Conservation (phyloP, 2,888 invertebrate species). For the Nephrotoma flavescens region DNA sequence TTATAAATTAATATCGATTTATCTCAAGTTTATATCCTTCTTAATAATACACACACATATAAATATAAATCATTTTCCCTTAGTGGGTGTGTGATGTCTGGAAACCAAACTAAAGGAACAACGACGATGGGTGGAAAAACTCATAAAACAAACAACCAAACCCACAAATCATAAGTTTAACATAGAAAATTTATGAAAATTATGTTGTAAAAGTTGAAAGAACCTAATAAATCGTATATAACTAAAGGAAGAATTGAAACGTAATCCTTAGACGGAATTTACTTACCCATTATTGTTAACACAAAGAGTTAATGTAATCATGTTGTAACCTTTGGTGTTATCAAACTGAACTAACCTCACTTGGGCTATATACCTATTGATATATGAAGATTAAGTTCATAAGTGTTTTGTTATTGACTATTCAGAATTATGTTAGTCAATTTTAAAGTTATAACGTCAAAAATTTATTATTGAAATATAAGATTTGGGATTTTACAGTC, state of each 20-base stretch:
- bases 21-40: neutral
- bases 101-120: neutral
- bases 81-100: neutral
- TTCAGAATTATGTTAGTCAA: neutral
- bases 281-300: neutral
- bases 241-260: neutral
- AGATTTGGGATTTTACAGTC: neutral
- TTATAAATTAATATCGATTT: neutral
- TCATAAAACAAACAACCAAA: neutral
- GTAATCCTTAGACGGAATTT: neutral
- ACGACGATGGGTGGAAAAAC: neutral
- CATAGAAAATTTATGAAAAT: neutral
- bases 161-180: neutral
- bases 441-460: neutral
- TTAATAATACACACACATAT: neutral
- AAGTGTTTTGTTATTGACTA: neutral
- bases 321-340: neutral
- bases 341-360: neutral
- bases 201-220: neutral
- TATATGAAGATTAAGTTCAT: neutral
- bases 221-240: neutral
- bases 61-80: neutral
- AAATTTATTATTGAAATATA: neutral
- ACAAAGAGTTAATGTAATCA: neutral
- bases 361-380: neutral